Evolutionary conservation across 2,113 vertebrate species (phyloP).

Genomic region (Thunnus thynnus): DNA sequence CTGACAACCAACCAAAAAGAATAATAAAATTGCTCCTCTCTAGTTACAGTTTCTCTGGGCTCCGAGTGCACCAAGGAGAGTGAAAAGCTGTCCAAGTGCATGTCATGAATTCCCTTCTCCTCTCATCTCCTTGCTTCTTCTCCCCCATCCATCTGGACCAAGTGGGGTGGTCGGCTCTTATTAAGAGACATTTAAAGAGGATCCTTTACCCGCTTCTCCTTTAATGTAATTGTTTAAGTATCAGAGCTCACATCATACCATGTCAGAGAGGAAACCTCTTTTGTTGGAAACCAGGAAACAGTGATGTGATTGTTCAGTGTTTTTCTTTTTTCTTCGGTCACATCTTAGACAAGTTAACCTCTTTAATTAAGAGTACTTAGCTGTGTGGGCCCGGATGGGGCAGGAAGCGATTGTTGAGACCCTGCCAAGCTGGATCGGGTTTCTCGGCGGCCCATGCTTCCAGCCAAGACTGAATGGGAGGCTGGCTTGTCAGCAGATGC

Average conservation of each 20-base stretch:
- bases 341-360: slow-evolving; percentile 86
- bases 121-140: slow-evolving; percentile 46
- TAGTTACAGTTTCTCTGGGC: slow-evolving; percentile 67
- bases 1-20: slow-evolving; percentile 80
- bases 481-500: slow-evolving; percentile 89
- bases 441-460: slow-evolving; percentile 79
- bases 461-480: slow-evolving; percentile 86
- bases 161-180: slow-evolving; percentile 65
- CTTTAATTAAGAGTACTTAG: slow-evolving; percentile 88
- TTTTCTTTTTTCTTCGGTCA: slow-evolving; percentile 73
- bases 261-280: slow-evolving; percentile 70
- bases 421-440: slow-evolving; percentile 85
- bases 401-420: slow-evolving; percentile 85
- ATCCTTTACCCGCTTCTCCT: slow-evolving; percentile 68
- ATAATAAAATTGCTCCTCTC: slow-evolving; percentile 77
- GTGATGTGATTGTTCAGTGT: slow-evolving; percentile 75
- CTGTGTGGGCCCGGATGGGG: slow-evolving; percentile 82
- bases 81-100: slow-evolving; percentile 57
- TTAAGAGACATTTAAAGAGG: slow-evolving; percentile 75
- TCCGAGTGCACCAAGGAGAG: slow-evolving; percentile 51
- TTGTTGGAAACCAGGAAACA: slow-evolving; percentile 76
- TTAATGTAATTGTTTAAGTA: slow-evolving; percentile 79
- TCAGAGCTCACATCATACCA: slow-evolving; percentile 75
- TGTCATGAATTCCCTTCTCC: slow-evolving; percentile 61
- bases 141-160: slow-evolving; percentile 61